A percentile compares a stretch with the other conserved stretches of the same genome.
phyloP scores from a whole-genome alignment of 2,797 vertebrate species.

The Etheostoma perlongum region DNA sequence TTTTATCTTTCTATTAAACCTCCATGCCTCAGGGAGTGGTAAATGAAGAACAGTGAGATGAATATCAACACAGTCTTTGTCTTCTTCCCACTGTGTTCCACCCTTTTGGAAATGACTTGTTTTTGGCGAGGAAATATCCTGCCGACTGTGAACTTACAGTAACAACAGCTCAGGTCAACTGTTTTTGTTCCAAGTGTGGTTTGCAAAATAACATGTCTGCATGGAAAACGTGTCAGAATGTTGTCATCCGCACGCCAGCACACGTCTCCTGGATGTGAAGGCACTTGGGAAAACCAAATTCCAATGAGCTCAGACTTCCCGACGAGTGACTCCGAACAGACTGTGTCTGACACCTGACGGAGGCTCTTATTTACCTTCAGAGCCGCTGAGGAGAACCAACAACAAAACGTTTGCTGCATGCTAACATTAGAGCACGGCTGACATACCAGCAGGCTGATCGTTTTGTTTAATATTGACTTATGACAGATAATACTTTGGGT shows the following conservation, averaged over 20 bases:
- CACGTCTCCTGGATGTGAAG: constrained; percentile 48
- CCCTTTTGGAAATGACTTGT: constrained; percentile 50
- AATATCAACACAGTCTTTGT: constrained; percentile 4
- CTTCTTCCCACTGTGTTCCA: constrained; percentile 1
- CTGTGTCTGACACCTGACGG: constrained; percentile 31
- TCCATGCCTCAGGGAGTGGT: neutral
- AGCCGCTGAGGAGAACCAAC: constrained; percentile 33
- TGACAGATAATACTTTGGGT: neutral
- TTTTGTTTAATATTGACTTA: neutral
- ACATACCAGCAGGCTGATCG: neutral
- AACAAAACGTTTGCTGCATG: constrained; percentile 40
- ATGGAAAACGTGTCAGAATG: constrained; percentile 31
- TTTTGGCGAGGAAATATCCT: constrained; percentile 43
- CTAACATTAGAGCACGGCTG: constrained; percentile 27
- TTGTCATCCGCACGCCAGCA: constrained; percentile 47
- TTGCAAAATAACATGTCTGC: constrained; percentile 53
- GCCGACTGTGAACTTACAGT: constrained; percentile 2
- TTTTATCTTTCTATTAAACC: neutral
- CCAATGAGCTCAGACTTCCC: constrained; percentile 61
- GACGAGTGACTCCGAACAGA: constrained; percentile 48
- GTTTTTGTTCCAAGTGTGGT: constrained; percentile 33
- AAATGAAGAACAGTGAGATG: neutral
- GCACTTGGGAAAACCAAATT: constrained; percentile 42
- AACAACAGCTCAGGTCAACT: constrained; percentile 28
- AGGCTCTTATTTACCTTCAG: constrained; percentile 45